phyloP scores from a whole-genome alignment of 2,888 invertebrate genomes.

The Tholera decimalis region DNA sequence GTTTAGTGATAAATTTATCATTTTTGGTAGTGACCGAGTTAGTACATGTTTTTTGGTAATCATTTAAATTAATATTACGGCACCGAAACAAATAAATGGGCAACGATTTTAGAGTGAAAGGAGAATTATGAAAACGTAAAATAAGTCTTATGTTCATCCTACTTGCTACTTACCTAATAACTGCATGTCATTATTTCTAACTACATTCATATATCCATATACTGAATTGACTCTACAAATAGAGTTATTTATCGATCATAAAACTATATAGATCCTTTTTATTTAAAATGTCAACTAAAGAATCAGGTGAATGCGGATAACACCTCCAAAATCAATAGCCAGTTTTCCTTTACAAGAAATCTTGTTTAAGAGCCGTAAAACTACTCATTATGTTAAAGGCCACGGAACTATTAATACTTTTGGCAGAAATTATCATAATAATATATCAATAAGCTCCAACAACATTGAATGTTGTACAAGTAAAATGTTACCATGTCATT shows the following conservation, averaged over 20 bases:
- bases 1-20: neutral
- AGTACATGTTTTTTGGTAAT: neutral
- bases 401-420: slow-evolving; percentile 49
- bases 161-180: neutral
- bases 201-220: no score
- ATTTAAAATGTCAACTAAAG: neutral
- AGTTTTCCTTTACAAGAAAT: slow-evolving; percentile 37
- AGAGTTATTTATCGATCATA: neutral
- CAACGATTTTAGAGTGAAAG: neutral
- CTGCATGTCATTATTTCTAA: neutral
- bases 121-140: neutral
- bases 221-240: neutral
- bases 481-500: slow-evolving; percentile 23
- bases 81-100: neutral
- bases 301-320: slow-evolving; percentile 18
- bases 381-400: slow-evolving; percentile 47
- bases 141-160: neutral
- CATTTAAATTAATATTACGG: neutral
- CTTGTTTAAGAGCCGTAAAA: slow-evolving; percentile 43
- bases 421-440: slow-evolving; percentile 55
- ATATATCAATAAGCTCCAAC: slow-evolving; percentile 36
- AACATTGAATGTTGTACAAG: slow-evolving; percentile 16
- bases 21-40: neutral
- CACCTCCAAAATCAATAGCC: slow-evolving; percentile 31
- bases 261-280: neutral